Base-by-base conservation (phyloP, 2,888 invertebrate genomes). In the Tinea pellionella region DNA sequence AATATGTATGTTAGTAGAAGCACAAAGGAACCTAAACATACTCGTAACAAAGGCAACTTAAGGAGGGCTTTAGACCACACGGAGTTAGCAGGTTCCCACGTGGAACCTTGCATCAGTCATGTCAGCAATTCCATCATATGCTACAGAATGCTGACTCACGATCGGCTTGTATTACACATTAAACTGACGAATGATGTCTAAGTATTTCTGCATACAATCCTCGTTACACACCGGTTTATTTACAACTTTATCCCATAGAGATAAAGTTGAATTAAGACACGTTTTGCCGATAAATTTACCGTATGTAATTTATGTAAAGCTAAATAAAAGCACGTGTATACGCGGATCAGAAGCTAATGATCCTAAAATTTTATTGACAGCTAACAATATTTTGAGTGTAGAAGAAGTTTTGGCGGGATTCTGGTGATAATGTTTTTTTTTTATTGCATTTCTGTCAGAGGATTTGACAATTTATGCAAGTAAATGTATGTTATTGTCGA, bases 131-230 rank as follows among this genome's bases (percentile, higher is more conserved):
- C 32, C 57, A 32, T 53, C 53, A 53, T 3, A 51, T 53, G 24
- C 3, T 24, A 24, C 53, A 53, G 4, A 24, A n/a, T 32, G 57
- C 57, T 57, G 57, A 57, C 2, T 57, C 57, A 57, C 16, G 16
- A 11, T 57, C 57, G 32, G 32, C 32, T 57, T 57, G 57, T 57
- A 57, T 53, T 53, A 53, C 53, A 53, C 53, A 53, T 53, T 53
- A 53, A 9, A 16, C 55, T 55, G 19, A 55, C 55, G 55, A 37
- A 37, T 37, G 37, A 37, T 18, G 18, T 47, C 37, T 2, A 37
- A 47, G 18, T 47, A 18, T 18, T 47, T 47, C 16, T 47, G 18
- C 47, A 18, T 4, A 47, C 47, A 47, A 42, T 47, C 15, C 15
- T 47, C 8, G 15, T 9, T 37, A 37, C 9, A 37, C 37, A 37